A percentile compares a stretch with the other conserved stretches of the same genome.
Evolutionary conservation across 2,888 invertebrate genomes (phyloP).

Genomic region (Tenthredo mesomela): DNA sequence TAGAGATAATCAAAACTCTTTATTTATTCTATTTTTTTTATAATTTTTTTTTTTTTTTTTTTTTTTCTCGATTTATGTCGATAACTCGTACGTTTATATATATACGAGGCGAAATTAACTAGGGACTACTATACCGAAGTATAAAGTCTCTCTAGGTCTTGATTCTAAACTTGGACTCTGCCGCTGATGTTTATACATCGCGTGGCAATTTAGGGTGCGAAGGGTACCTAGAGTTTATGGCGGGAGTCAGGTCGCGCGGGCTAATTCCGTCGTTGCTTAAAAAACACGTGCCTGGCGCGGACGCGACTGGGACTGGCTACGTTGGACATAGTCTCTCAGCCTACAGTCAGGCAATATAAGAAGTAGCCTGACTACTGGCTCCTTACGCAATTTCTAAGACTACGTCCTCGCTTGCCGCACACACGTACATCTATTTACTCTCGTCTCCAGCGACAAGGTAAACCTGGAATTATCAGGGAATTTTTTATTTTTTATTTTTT

Average conservation of each 20-base stretch:
- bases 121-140: not conserved
- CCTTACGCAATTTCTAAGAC: conserved; percentile 29
- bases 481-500: not conserved
- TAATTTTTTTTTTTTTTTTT: not conserved
- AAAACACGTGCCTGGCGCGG: conserved; percentile 30
- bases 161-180: conserved; percentile 49
- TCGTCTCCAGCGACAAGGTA: not conserved
- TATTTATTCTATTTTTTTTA: not conserved
- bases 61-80: not conserved
- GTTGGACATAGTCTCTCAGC: not conserved
- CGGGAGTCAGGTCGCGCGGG: conserved; percentile 44
- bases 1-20: not conserved
- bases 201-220: conserved; percentile 44
- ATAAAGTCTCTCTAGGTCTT: conserved; percentile 39
- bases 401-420: not conserved
- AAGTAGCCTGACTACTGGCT: not conserved
- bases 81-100: not conserved
- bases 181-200: conserved; percentile 45
- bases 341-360: conserved; percentile 23
- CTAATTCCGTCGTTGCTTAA: conserved; percentile 48
- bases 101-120: not conserved
- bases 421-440: too few relatives aligned
- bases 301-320: not conserved
- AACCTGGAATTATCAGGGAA: not conserved
- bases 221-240: conserved; percentile 51